These are phyloP conservation scores for Pedionomus torquatus DNA, from an alignment of 2,113 vertebrate species.

Conservation along the genomic window DNA sequence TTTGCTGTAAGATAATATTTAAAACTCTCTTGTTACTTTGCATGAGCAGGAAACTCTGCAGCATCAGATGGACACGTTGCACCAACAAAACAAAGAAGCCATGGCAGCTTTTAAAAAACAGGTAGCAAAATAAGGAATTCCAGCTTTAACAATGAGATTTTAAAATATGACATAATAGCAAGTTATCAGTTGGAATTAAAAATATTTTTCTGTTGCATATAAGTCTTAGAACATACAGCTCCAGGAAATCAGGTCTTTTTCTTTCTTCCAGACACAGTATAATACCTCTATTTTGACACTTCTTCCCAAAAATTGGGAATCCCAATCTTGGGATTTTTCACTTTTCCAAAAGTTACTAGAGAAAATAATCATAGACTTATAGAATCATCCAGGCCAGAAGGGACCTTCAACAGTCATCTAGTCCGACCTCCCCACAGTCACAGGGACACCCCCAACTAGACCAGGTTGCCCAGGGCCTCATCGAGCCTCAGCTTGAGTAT, in stretches of 20 bases:
- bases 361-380: no score
- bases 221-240: background rate
- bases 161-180: background rate
- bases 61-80: constrained; percentile 74
- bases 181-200: background rate
- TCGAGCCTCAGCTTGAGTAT: no score
- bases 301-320: background rate
- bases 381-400: no score
- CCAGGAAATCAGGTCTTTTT: background rate
- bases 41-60: constrained; percentile 79
- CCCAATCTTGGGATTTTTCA: background rate
- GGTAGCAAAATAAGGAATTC: constrained; percentile 70
- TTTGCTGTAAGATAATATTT: background rate
- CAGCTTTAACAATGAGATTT: background rate
- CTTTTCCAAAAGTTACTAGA: background rate
- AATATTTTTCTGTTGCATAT: background rate
- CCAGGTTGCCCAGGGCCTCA: no score
- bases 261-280: background rate
- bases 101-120: constrained; percentile 83
- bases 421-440: no score
- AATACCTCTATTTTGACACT: background rate
- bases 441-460: no score
- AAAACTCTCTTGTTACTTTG: background rate
- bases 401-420: no score
- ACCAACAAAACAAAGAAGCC: constrained; percentile 83